Conservation (phyloP, 1,140 invertebrate species). For the Penaeus vannamei region DNA sequence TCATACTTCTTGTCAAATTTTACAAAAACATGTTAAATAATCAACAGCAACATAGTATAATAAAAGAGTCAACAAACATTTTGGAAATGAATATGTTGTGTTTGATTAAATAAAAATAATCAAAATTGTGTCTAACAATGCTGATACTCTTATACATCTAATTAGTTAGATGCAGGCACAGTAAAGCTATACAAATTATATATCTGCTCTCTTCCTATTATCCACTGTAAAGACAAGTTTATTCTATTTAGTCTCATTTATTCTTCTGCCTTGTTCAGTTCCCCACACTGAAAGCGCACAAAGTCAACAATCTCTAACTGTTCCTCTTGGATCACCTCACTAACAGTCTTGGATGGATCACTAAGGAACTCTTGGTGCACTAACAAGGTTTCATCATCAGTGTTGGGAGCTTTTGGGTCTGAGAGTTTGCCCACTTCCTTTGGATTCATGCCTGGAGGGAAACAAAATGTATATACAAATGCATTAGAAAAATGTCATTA, state of each 20-base stretch:
- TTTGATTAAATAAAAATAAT: no score
- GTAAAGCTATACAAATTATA: no score
- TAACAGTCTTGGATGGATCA: conserved; percentile 81
- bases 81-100: no score
- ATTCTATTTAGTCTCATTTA: not conserved
- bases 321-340: conserved; percentile 81
- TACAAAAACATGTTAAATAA: no score
- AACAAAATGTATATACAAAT: conserved; percentile 57
- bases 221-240: no score
- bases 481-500: conserved; percentile 18
- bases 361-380: conserved; percentile 91
- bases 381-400: conserved; percentile 81
- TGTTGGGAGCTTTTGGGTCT: conserved; percentile 77
- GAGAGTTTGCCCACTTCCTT: conserved; percentile 80
- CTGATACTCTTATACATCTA: no score
- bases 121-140: no score
- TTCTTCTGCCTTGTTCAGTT: conserved; percentile 30
- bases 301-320: conserved; percentile 84
- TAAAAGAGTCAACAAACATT: no score
- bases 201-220: no score
- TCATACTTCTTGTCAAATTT: no score
- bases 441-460: conserved; percentile 83
- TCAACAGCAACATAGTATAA: no score
- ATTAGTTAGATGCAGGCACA: no score
- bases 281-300: conserved; percentile 86